Base-by-base conservation (phyloP, 2,888 invertebrate species). In the Xanthorhoe spadicearia region DNA sequence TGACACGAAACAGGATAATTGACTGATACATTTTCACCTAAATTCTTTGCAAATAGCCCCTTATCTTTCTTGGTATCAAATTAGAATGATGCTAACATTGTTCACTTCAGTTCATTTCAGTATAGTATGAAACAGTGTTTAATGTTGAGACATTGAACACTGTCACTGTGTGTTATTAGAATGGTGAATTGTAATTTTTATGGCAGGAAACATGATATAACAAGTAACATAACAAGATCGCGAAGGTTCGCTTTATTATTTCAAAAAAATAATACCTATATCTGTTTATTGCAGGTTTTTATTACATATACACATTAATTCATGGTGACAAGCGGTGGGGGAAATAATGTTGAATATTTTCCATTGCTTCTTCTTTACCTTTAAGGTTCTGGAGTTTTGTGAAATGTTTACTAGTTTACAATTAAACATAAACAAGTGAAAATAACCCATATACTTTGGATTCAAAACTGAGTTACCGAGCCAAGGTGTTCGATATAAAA, bases 1-100 rank as follows among this genome's bases (percentile, higher is more conserved):
- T 77, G 76, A 72, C 83, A 82, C 80, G 80, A 82, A 81, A 76
- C 69, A 74, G 68, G 65, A 74, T 77, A 77, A 78, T 77, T 77
- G 75, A 69, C 66, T 28, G 43, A 51, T 50, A 23, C 53, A 18
- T 38, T 6, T 23, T 58, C 13, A 51, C 32, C 50, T 72, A 65
- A 74, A 68, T 75, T 76, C 49, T 66, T 71, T 61, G 64, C 61
- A 32, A 64, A 59, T 59, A 54, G 50, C 15, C 48, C 48, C 15
- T 7, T 48, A 64, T 55, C 23, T 13, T 56, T 50, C 35, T 72
- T 69, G 59, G 56, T 71, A 68, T 69, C 68, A 52, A 52, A 17
- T 18, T 8, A 48, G 23, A 54, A 38, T 38, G 35, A 53, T 35
- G 35, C 19, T 43, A 43, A 38, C 23, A 28, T 15, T 57, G 58